Percentiles rank a stretch among this genome's conserved stretches.
Evolutionary conservation across 2,797 vertebrate genomes (phyloP).

Genomic region (Hylomyscus alleni): DNA sequence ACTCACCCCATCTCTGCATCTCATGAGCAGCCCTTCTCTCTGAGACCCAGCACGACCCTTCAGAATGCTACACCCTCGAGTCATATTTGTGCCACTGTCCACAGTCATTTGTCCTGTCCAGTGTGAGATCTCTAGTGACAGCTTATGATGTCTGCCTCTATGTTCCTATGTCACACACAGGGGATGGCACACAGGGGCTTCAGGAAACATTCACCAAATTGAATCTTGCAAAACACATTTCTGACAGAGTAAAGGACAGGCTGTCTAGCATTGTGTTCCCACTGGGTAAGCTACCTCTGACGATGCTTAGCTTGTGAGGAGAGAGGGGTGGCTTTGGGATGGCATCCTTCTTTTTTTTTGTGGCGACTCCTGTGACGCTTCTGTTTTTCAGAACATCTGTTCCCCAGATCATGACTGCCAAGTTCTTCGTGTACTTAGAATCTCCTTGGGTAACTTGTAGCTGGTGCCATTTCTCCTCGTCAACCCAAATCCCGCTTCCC

Average conservation of each 20-base stretch:
- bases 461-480: slow-evolving; percentile 99
- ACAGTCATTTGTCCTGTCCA: not conserved
- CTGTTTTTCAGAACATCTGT: slow-evolving; percentile 99
- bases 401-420: slow-evolving; percentile 99
- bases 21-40: not conserved
- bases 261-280: not conserved
- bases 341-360: slow-evolving; percentile 99
- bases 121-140: not conserved
- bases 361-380: slow-evolving; percentile 98
- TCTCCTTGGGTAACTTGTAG: slow-evolving; percentile 99
- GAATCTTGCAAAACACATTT: not conserved
- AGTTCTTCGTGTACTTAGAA: slow-evolving; percentile 99
- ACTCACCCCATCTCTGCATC: not conserved
- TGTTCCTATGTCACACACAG: not conserved
- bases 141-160: not conserved
- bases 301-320: slow-evolving; percentile 99
- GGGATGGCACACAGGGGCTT: not conserved
- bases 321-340: slow-evolving; percentile 98
- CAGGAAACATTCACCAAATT: not conserved
- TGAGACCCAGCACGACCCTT: not conserved
- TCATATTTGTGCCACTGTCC: not conserved
- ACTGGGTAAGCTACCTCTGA: slow-evolving; percentile 94
- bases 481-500: slow-evolving; percentile 99
- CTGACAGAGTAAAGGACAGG: not conserved
- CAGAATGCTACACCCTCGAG: not conserved